Evolutionary conservation across 2,888 invertebrate genomes (phyloP).

Genomic region (Trisateles emortualis): DNA sequence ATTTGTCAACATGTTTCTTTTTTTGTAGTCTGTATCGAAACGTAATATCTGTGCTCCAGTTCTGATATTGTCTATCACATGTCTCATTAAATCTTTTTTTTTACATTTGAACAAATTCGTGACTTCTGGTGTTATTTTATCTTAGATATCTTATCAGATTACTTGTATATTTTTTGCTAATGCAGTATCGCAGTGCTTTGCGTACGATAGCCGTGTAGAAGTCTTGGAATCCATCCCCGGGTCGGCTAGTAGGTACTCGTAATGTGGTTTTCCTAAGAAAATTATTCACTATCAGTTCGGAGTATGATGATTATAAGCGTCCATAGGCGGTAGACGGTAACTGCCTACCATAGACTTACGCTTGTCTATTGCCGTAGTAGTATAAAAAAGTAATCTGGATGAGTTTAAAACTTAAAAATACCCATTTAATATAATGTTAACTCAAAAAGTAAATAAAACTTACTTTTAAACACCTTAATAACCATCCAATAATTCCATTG

Average conservation of each 20-base stretch:
- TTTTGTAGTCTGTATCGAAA: constrained; percentile 35
- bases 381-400: no score
- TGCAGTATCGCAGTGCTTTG: no score
- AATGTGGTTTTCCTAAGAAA: no score
- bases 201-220: no score
- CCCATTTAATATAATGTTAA: neutral
- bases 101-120: constrained; percentile 6
- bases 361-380: no score
- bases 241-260: no score
- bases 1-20: constrained; percentile 50
- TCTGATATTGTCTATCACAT: constrained; percentile 27
- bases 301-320: no score
- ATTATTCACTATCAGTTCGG: no score
- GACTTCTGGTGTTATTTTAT: constrained; percentile 6
- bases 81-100: constrained; percentile 21
- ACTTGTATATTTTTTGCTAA: neutral
- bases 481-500: constrained; percentile 4
- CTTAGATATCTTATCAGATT: constrained; percentile 1
- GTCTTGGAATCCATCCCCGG: no score
- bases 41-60: constrained; percentile 24
- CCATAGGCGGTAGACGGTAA: no score
- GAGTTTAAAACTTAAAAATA: neutral
- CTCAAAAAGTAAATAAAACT: neutral
- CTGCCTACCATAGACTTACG: no score
- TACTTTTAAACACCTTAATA: constrained; percentile 1